Percentiles rank a stretch among this genome's conserved stretches.
Evolutionary conservation across 2,797 vertebrate genomes (phyloP).

Genomic region (Hydrolagus colliei): DNA sequence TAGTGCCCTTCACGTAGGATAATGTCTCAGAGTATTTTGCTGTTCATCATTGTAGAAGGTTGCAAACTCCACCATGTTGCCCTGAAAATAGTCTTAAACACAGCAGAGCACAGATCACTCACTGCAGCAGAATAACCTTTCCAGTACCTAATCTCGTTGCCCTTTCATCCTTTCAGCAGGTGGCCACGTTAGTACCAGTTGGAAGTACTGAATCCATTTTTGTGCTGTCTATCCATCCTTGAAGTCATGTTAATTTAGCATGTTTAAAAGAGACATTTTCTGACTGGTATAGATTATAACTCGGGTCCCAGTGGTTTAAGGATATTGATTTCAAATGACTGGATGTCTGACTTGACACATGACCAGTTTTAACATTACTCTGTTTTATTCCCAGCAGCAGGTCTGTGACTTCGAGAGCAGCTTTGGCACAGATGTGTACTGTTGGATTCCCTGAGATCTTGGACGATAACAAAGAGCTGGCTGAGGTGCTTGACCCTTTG

Average conservation of each 20-base stretch:
- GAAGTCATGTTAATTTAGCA: not conserved
- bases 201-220: not conserved
- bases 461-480: conserved; percentile 60
- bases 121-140: not conserved
- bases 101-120: not conserved
- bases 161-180: not conserved
- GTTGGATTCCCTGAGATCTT: conserved; percentile 72
- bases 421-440: conserved; percentile 63
- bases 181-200: not conserved
- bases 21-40: too few relatives aligned
- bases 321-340: not conserved
- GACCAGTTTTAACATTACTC: not conserved
- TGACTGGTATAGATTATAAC: not conserved
- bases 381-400: conserved; percentile 50
- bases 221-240: not conserved
- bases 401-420: conserved; percentile 62
- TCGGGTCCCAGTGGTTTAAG: too few relatives aligned
- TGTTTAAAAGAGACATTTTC: not conserved
- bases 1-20: too few relatives aligned
- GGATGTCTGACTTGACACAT: not conserved
- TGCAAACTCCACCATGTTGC: too few relatives aligned
- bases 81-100: too few relatives aligned
- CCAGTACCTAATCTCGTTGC: not conserved
- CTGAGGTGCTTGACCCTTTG: conserved; percentile 59
- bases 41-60: too few relatives aligned